phyloP scores from a whole-genome alignment of 2,113 vertebrate species.

The Cochlearius cochlearius region DNA sequence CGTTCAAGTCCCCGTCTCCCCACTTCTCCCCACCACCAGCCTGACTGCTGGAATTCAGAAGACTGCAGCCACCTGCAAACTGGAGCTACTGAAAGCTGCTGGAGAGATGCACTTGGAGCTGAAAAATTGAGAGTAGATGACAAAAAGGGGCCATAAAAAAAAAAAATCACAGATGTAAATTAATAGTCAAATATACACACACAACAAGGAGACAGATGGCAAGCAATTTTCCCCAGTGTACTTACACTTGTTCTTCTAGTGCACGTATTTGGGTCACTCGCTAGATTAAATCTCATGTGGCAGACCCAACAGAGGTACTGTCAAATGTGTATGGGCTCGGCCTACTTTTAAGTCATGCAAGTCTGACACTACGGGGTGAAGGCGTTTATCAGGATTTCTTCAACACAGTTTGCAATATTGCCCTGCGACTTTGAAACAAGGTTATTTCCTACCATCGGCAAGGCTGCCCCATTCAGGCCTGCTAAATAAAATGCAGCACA shows the following conservation, averaged over 20 bases:
- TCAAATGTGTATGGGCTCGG: neutral
- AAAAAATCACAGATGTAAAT: conserved; percentile 48
- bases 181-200: conserved; percentile 57
- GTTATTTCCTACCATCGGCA: neutral
- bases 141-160: neutral
- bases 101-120: neutral
- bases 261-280: conserved; percentile 71
- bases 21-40: neutral
- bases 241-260: conserved; percentile 53
- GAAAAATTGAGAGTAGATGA: neutral
- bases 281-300: conserved; percentile 68
- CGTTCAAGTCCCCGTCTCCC: neutral
- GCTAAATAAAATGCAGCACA: neutral
- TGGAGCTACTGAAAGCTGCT: neutral
- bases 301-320: conserved; percentile 39
- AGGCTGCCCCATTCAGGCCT: neutral
- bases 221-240: conserved; percentile 62
- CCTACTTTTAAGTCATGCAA: conserved; percentile 22
- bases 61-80: neutral
- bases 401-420: neutral
- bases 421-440: neutral
- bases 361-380: neutral
- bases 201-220: conserved; percentile 70
- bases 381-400: neutral
- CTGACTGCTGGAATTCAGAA: neutral